Evolutionary conservation across 2,888 invertebrate genomes (phyloP).

Genomic region (Seira ritae): DNA sequence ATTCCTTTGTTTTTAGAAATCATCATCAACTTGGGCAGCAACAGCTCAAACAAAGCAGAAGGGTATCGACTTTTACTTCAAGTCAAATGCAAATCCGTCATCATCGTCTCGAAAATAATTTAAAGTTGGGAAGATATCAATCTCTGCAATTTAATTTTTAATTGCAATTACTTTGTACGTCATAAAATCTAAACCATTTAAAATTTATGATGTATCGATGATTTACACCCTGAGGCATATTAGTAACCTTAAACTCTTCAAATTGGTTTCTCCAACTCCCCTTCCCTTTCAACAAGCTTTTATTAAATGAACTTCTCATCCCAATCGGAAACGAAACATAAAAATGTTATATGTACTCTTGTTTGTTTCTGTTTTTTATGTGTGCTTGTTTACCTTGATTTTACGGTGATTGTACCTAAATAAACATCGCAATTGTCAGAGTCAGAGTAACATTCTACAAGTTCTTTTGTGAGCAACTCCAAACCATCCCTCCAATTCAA

Average conservation of each 20-base stretch:
- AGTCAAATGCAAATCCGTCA: constrained; percentile 24
- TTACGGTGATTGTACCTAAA: neutral
- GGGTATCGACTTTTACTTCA: constrained; percentile 70
- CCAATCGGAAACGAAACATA: constrained; percentile 18
- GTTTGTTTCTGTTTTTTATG: neutral
- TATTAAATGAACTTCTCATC: constrained; percentile 19
- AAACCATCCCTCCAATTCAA: neutral
- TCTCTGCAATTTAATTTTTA: neutral
- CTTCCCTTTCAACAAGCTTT: neutral
- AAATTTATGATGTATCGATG: no score
- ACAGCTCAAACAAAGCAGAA: constrained; percentile 51
- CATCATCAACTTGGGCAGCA: constrained; percentile 27
- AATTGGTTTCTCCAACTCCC: no score
- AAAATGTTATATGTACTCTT: neutral
- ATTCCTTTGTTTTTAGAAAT: constrained; percentile 35
- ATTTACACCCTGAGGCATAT: neutral
- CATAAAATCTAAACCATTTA: neutral
- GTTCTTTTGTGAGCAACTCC: neutral
- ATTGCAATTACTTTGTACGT: neutral
- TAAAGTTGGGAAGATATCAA: no score
- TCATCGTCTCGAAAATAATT: neutral
- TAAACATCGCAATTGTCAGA: no score
- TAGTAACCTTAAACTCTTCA: no score
- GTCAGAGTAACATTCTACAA: neutral
- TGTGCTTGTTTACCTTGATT: neutral